A percentile compares a stretch with the other conserved stretches of the same genome.
Conservation (phyloP, 2,797 vertebrate species). For the Rhynchotus rufescens region DNA sequence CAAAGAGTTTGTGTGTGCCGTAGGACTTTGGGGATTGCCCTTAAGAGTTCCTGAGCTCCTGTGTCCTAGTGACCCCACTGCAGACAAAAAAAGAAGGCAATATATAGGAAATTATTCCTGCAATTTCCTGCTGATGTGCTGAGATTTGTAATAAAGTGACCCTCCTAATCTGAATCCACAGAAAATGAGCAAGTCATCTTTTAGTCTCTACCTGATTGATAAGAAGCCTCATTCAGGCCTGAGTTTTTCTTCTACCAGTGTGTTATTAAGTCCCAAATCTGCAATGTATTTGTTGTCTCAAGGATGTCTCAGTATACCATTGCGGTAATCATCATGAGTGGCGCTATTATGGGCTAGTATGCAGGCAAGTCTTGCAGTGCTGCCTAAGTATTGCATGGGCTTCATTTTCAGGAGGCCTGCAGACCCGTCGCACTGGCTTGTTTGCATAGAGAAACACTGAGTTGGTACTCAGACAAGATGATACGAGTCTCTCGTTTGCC, state of each 20-base stretch:
- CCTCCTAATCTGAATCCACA: too few relatives aligned
- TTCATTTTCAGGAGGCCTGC: neutral
- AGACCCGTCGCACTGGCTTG: neutral
- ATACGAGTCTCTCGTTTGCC: neutral
- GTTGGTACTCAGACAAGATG: neutral
- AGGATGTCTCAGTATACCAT: conserved; percentile 4
- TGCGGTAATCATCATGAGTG: conserved; percentile 31
- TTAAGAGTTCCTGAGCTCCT: neutral
- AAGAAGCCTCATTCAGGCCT: neutral
- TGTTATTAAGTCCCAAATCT: neutral
- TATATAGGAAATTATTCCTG: neutral
- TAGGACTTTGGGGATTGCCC: too few relatives aligned
- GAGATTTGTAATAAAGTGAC: neutral
- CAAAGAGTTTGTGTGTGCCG: too few relatives aligned
- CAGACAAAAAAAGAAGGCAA: neutral
- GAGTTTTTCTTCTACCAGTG: neutral
- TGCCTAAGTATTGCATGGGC: neutral
- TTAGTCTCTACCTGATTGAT: neutral
- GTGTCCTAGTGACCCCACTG: neutral
- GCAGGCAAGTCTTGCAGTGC: neutral
- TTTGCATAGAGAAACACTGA: neutral
- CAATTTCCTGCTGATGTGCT: neutral
- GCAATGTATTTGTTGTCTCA: neutral
- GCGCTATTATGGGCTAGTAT: conserved; percentile 4
- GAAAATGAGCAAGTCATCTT: neutral